phyloP scores from a whole-genome alignment of 2,888 invertebrate species.

The Philonicus albiceps region DNA sequence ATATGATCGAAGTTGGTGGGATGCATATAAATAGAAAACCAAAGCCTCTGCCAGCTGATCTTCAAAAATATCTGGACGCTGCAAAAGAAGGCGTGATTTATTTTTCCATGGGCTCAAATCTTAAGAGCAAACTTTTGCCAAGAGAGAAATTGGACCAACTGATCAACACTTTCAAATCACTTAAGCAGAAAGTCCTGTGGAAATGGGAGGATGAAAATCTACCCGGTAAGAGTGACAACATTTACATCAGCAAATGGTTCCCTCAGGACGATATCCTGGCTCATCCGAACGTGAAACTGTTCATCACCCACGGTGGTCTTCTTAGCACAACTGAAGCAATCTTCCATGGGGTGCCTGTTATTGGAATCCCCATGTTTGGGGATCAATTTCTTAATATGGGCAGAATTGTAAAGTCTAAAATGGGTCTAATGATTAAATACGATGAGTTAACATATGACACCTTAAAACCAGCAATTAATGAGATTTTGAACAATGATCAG shows the following conservation, averaged over 20 bases:
- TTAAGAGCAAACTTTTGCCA: slow-evolving; percentile 56
- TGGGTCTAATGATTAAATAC: slow-evolving; percentile 59
- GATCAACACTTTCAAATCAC: slow-evolving; percentile 22
- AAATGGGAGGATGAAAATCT: slow-evolving; percentile 61
- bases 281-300: slow-evolving; percentile 64
- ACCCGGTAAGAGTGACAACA: slow-evolving; percentile 52
- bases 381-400: slow-evolving; percentile 64
- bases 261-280: slow-evolving; percentile 61
- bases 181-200: slow-evolving; percentile 63
- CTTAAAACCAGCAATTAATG: slow-evolving; percentile 52
- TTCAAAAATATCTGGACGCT: slow-evolving; percentile 60
- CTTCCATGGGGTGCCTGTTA: slow-evolving; percentile 61
- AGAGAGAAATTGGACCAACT: slow-evolving; percentile 16
- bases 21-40: slow-evolving; percentile 59
- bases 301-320: slow-evolving; percentile 68
- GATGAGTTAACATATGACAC: slow-evolving; percentile 56
- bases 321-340: slow-evolving; percentile 64
- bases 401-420: slow-evolving; percentile 61
- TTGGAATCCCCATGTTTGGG: slow-evolving; percentile 61
- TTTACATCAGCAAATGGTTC: slow-evolving; percentile 59
- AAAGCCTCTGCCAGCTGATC: slow-evolving; percentile 57
- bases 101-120: slow-evolving; percentile 64
- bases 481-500: slow-evolving; percentile 51
- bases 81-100: slow-evolving; percentile 64
- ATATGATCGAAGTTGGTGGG: slow-evolving; percentile 63